Evolutionary conservation across 2,797 vertebrate genomes (phyloP), one percentile per base, ranked within the genome.

Genomic region (Betta splendens): DNA sequence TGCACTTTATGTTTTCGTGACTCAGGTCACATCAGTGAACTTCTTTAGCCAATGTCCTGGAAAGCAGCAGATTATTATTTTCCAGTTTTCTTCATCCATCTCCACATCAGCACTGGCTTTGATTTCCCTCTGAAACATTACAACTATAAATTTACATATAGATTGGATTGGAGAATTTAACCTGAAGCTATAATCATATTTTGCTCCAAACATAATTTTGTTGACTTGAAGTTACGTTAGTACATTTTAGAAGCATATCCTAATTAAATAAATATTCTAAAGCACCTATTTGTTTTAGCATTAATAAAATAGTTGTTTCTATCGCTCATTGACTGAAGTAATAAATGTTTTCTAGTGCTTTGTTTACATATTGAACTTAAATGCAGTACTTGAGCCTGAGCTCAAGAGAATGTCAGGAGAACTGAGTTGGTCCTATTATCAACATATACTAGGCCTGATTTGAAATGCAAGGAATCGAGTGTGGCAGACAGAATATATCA

Each of bases 151-250:
- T 92, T 92, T 92, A 89, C 91, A 93, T 92, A 91, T 92, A 92
- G 89, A 92, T 92, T 93, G 89, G 84, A 89, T 93, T 91, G 80
- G 77, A 88, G 84, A 90, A 85, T 91, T 91, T 89, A 91, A 90
- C 87, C 89, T 84, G 79, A 77, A 90, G 88, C 84, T 83, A 89
- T 89, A 84, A 88, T 84, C 85, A 88, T 89, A 89, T 90, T 92
- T 90, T 79, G 69, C 81, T 81, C 64, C 55, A 83, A 86, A 88
- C 81, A 77, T 90, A 78, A 87, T 88, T 88, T 82, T 89, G 79
- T 89, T 90, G 83, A 89, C 86, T 83, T 79, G 58, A 75, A 73
- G 73, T 78, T 70, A 83, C 85, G 59, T 75, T 57, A 32, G 48
- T 51, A 51, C 26, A 56, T 73, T 75, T 81, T 66, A 64, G 53